phyloP scores from a whole-genome alignment of 2,888 invertebrate species.

The Galeopsomyia nigrocyanea region DNA sequence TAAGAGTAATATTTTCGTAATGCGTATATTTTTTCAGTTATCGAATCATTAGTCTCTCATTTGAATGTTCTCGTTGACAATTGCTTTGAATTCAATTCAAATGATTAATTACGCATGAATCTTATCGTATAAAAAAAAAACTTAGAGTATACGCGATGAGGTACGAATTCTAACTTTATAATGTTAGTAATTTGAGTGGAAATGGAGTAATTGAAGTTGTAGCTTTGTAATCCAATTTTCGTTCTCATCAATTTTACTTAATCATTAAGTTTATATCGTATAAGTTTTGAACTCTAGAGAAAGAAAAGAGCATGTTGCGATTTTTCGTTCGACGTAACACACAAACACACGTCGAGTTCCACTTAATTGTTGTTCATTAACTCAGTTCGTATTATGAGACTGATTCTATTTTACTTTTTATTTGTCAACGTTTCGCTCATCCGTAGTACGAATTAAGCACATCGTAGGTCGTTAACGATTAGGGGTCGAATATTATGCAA shows the following conservation, averaged over 20 bases:
- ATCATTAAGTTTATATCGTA: conserved; percentile 31
- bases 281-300: conserved; percentile 34
- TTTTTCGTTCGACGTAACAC: conserved; percentile 20
- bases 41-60: too few species aligned
- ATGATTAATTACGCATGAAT: too few species aligned
- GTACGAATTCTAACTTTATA: too few species aligned
- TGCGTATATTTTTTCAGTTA: too few species aligned
- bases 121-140: too few species aligned
- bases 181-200: too few species aligned
- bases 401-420: conserved; percentile 39
- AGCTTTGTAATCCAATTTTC: conserved; percentile 12
- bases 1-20: too few species aligned
- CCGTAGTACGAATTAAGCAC: conserved; percentile 30
- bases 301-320: conserved; percentile 21
- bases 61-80: too few species aligned
- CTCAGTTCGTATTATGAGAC: conserved; percentile 49
- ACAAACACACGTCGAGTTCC: conserved; percentile 32
- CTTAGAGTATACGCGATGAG: too few species aligned
- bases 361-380: conserved; percentile 46
- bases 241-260: conserved; percentile 27
- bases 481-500: conserved; percentile 5
- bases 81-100: too few species aligned
- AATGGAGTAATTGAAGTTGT: too few species aligned
- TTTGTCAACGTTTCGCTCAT: conserved; percentile 34
- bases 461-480: conserved; percentile 41